A percentile compares a stretch with the other conserved stretches of the same genome.
phyloP scores from a whole-genome alignment of 2,797 vertebrate species.

The Helostoma temminkii region DNA sequence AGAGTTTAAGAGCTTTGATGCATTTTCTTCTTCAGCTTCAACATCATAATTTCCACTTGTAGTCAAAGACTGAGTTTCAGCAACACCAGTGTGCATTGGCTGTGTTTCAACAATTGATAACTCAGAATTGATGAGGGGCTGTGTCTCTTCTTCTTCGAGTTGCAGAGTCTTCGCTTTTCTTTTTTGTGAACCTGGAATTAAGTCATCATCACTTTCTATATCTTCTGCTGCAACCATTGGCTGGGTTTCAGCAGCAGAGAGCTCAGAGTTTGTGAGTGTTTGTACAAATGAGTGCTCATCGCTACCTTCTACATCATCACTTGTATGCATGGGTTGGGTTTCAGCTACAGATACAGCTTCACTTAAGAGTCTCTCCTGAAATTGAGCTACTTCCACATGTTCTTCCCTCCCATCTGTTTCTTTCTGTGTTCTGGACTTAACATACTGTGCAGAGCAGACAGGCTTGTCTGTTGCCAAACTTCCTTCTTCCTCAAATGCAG shows the following conservation, averaged over 20 bases:
- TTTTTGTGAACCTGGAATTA: neutral
- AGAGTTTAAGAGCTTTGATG: constrained; percentile 20
- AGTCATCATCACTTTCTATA: constrained; percentile 46
- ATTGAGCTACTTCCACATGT: constrained; percentile 5
- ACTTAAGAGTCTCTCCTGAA: constrained; percentile 13
- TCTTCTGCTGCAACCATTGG: constrained; percentile 28
- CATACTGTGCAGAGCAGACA: constrained; percentile 8
- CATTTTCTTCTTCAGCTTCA: constrained; percentile 41
- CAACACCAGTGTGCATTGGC: constrained; percentile 1
- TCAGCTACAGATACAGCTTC: constrained; percentile 28
- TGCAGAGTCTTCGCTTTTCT: constrained; percentile 29
- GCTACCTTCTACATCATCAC: constrained; percentile 47
- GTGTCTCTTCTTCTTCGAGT: constrained; percentile 40
- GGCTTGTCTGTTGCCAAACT: constrained; percentile 14
- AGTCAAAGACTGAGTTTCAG: constrained; percentile 44
- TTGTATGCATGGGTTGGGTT: constrained; percentile 60
- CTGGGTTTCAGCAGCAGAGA: constrained; percentile 20
- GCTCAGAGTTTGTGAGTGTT: neutral
- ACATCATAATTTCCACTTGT: constrained; percentile 35
- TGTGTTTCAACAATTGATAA: constrained; percentile 25
- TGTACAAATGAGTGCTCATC: constrained; percentile 19
- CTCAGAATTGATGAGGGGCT: neutral
- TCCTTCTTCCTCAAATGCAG: constrained; percentile 48
- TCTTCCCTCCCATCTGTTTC: constrained; percentile 12
- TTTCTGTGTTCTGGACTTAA: constrained; percentile 10